Evolutionary conservation across 1,140 invertebrate genomes (phyloP).

Genomic region (Zelostemma sp.): DNA sequence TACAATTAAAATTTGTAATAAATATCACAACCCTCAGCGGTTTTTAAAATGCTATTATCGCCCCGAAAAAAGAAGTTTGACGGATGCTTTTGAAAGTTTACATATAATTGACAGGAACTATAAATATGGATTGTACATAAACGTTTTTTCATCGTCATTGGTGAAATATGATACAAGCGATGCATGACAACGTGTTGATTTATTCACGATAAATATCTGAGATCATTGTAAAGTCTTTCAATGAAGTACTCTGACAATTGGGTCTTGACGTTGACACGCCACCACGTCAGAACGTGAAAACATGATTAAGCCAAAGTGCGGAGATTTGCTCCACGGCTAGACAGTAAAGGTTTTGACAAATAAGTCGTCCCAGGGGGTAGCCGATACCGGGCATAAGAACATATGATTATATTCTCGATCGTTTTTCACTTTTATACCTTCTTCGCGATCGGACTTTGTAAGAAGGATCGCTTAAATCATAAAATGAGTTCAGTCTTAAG

Average conservation of each 20-base stretch:
- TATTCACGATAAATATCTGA: conserved; percentile 56
- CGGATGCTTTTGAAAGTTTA: no score
- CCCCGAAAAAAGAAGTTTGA: no score
- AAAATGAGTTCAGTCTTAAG: conserved; percentile 39
- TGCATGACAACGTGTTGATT: conserved; percentile 47
- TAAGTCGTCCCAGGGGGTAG: conserved; percentile 55
- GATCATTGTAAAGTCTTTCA: conserved; percentile 23
- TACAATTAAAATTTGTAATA: no score
- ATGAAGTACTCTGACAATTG: conserved; percentile 35
- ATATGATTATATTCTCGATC: conserved; percentile 44
- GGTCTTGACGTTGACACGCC: conserved; percentile 46
- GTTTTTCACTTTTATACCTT: conserved; percentile 46
- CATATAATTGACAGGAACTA: no score
- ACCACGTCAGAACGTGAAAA: conserved; percentile 59
- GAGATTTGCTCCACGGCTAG: conserved; percentile 36
- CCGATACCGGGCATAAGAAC: conserved; percentile 39
- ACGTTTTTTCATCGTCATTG: no score
- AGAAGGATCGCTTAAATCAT: conserved; percentile 31
- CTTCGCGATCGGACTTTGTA: conserved; percentile 27
- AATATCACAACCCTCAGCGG: no score
- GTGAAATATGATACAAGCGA: conserved; percentile 24
- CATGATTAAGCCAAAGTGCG: conserved; percentile 57
- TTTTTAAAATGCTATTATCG: no score
- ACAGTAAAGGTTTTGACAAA: conserved; percentile 58
- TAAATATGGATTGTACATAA: no score